Base-by-base conservation (phyloP, 2,888 invertebrate species). In the Drosophila suboccidentalis region DNA sequence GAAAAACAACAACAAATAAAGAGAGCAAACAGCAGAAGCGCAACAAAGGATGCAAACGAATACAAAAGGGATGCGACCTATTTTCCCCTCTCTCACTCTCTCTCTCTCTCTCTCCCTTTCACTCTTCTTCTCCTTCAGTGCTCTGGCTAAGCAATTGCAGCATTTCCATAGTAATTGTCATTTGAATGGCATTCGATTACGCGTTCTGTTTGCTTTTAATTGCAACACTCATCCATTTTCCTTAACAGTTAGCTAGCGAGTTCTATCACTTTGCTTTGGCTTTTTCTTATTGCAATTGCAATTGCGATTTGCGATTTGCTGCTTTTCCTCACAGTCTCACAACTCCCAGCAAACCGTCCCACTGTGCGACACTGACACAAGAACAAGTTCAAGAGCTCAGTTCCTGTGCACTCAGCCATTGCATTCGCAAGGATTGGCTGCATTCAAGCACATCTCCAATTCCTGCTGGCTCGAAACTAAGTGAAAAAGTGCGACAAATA, bases 191-290 rank as follows among this genome's bases (percentile, higher is more conserved):
- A 79, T 87, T 84, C 87, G 79, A 83, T 84, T 87, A 81, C 77
- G 80, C 85, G 69, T 80, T 82, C 73, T 85, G 80, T 83, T 83
- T 83, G 74, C 62, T 66, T 85, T 83, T 85, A 82, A 82, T 82
- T 85, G 85, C 82, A 74, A 44, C 64, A 59, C 67, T 82, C 75
- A 82, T 75, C 77, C 58, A 73, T 82, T 77, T 63, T 59, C 62
- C 67, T 79, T 67, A 71, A 63, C 67, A 65, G 64, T 71, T 68
- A 47, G 54, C 4, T 15, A 15, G 11, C 32, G n/a, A 55, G 41
- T 26, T 50, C 11, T 19, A 43, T 64, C 29, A 44, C 61, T 59
- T 43, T 59, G 49, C 67, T 57, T 39, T 67, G 55, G 38, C 26
- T 41, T 46, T 41, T 54, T 3, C 36, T n/a, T 58, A 9, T 36